phyloP scores from a whole-genome alignment of 2,888 invertebrate species.

The Cosmopolites sordidus region DNA sequence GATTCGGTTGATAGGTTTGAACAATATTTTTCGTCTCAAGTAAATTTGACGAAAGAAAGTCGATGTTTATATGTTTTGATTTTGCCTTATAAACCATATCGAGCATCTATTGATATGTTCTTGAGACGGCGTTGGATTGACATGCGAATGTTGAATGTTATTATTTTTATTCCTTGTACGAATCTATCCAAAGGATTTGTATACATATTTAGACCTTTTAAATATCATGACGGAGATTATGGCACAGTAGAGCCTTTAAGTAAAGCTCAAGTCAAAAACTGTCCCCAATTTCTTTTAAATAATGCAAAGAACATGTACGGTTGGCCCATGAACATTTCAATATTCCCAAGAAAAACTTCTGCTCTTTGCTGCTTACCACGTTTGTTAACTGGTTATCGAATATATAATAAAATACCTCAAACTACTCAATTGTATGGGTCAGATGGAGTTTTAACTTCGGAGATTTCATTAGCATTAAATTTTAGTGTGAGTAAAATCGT shows the following conservation, averaged over 20 bases:
- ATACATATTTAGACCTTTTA: slow-evolving; percentile 18
- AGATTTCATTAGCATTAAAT: not conserved
- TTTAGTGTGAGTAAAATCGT: not conserved
- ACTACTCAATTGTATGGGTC: slow-evolving; percentile 37
- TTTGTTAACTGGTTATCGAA: slow-evolving; percentile 19
- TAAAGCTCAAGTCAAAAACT: not conserved
- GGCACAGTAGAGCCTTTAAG: slow-evolving; percentile 13
- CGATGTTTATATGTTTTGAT: not conserved
- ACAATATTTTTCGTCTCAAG: not conserved
- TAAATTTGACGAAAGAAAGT: not conserved
- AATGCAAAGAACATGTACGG: slow-evolving; percentile 37
- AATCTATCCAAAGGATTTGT: slow-evolving; percentile 1
- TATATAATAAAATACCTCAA: slow-evolving; percentile 21
- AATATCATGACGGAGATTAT: slow-evolving; percentile 4
- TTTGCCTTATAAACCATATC: not conserved
- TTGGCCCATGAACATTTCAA: slow-evolving; percentile 40
- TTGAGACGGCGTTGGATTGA: not conserved
- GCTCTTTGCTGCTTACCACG: slow-evolving; percentile 8
- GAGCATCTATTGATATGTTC: not conserved
- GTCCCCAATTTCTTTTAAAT: slow-evolving; percentile 19
- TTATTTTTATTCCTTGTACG: slow-evolving; percentile 11
- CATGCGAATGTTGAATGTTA: slow-evolving; percentile 13
- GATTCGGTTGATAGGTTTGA: not conserved
- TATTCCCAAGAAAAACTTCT: slow-evolving; percentile 35
- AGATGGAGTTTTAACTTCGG: slow-evolving; percentile 37